Evolutionary conservation across 2,888 invertebrate species (phyloP), one percentile per base, ranked within the genome.

Genomic region (Priocnemis perturbator): DNA sequence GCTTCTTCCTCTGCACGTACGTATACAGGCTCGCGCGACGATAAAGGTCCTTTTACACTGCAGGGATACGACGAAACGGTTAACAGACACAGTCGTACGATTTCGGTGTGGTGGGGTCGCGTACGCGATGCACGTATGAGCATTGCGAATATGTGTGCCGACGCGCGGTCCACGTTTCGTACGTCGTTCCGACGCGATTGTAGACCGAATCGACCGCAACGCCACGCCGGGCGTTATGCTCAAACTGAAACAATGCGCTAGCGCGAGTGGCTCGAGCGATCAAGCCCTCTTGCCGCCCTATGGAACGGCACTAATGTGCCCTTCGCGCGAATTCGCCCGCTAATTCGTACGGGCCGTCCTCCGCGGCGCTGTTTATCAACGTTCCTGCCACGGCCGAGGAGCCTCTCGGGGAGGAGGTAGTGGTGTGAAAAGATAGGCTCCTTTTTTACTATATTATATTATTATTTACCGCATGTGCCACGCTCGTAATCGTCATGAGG

Each of bases 151-250:
- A 45, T 19, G 56, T 62, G 23, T 30, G 30, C 11, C 23, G 23
- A n/a, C n/a, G n/a, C 23, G 19, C 58, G 44, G 45, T 30, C 55
- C 45, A 45, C 68, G 64, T n/a, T n/a, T 55, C 56, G 56, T 60
- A 57, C 56, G 65, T 45, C 56, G 55, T 44, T 44, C 72, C 67
- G 67, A 64, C 67, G 60, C 73, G 72, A 82, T 80, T 78, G 78
- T 68, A 61, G 60, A 74, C 61, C 72, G 76, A 77, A 79, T 77
- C 73, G 72, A 79, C 78, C 70, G 65, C 78, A 74, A 72, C 64
- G 63, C 73, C 73, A 74, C 74, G 71, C 67, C 60, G 68, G 71
- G 66, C 50, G 58, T 67, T 63, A 63, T 50, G 66, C 63, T 67
- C 56, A 50, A 67, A 57, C 48, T 62, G 66, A 63, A 66, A 67